phyloP scores from a whole-genome alignment of 2,797 vertebrate species.

The Brachymystax lenok region DNA sequence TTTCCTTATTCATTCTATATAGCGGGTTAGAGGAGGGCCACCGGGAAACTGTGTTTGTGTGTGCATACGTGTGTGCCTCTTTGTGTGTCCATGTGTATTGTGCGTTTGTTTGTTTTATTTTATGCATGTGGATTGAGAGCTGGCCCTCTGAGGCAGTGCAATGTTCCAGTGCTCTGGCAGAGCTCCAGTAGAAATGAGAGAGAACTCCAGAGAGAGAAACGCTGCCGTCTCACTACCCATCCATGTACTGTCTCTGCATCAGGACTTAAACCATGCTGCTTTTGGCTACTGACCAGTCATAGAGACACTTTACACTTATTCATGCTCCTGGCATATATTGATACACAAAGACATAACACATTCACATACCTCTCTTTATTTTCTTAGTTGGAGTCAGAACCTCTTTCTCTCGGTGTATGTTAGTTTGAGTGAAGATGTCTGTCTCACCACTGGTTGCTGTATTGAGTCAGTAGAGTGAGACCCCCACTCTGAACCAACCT shows the following conservation, averaged over 20 bases:
- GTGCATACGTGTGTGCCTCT: constrained; percentile 14
- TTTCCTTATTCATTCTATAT: neutral
- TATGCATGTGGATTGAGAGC: neutral
- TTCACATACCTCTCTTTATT: neutral
- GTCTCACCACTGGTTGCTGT: constrained; percentile 36
- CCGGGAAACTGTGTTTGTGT: neutral
- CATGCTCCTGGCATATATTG: neutral
- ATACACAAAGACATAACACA: neutral
- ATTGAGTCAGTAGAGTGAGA: constrained; percentile 14
- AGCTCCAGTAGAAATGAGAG: constrained; percentile 18
- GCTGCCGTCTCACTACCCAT: neutral
- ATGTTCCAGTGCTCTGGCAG: constrained; percentile 27
- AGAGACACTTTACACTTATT: neutral
- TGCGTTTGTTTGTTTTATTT: neutral
- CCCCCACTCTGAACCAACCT: constrained; percentile 10
- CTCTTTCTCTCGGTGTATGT: neutral
- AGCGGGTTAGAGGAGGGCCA: neutral
- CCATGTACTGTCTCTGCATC: constrained; percentile 4
- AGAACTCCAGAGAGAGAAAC: constrained; percentile 32
- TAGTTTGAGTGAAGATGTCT: neutral
- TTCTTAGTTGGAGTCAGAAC: constrained; percentile 4
- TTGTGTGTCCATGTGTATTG: constrained; percentile 8
- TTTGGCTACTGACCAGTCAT: neutral
- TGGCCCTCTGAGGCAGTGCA: constrained; percentile 6
- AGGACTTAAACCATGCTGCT: neutral